These are phyloP conservation scores for Tiliacea citrago DNA, from an alignment of 2,888 invertebrate genomes.

Conservation along the genomic window DNA sequence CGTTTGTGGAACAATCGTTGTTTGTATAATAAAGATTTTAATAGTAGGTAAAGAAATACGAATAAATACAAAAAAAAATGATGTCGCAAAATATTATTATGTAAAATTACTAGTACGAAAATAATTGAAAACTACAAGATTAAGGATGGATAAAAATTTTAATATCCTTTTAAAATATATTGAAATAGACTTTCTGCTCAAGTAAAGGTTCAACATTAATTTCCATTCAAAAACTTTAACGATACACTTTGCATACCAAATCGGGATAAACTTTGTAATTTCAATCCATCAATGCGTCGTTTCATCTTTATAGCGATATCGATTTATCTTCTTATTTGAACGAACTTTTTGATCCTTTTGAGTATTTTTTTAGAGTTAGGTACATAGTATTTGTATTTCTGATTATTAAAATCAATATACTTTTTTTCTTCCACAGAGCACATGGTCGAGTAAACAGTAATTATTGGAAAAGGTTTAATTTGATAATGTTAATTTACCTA, in stretches of 20 bases:
- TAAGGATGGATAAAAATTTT: background rate
- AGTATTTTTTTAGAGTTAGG: constrained; percentile 42
- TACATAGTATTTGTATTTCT: background rate
- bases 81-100: background rate
- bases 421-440: constrained; percentile 79
- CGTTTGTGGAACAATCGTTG: background rate
- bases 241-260: constrained; percentile 21
- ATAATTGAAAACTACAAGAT: background rate
- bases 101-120: background rate
- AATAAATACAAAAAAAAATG: no score
- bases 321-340: constrained; percentile 23
- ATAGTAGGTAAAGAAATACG: background rate
- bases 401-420: background rate
- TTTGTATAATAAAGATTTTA: background rate
- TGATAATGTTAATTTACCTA: constrained; percentile 38
- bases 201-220: constrained; percentile 20
- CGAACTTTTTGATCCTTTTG: background rate
- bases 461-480: constrained; percentile 45
- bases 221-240: constrained; percentile 31
- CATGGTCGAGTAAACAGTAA: constrained; percentile 85
- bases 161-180: background rate
- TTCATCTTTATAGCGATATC: constrained; percentile 22
- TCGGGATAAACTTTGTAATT: constrained; percentile 41
- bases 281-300: constrained; percentile 26
- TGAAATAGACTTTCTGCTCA: background rate